These are phyloP conservation scores for Microtus oregoni DNA, from an alignment of 2,113 vertebrate genomes.

Conservation along the genomic window DNA sequence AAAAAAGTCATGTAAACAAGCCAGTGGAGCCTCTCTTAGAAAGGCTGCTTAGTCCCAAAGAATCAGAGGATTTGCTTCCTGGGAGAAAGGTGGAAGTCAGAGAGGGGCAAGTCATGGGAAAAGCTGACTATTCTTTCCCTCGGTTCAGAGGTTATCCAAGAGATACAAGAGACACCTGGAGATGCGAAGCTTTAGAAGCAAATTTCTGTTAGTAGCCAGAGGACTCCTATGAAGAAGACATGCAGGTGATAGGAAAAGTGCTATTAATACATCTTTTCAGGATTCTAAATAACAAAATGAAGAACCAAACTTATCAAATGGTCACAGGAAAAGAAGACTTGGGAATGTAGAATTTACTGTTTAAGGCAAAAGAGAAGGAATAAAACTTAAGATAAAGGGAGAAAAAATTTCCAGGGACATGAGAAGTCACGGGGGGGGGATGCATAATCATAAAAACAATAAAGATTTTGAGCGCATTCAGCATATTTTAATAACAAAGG, in stretches of 20 bases:
- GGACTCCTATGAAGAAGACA: neutral
- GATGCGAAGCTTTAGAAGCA: neutral
- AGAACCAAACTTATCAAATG: neutral
- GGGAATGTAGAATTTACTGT: neutral
- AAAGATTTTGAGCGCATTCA: neutral
- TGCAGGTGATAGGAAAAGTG: neutral
- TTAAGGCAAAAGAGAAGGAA: neutral
- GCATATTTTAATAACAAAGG: conserved; percentile 38
- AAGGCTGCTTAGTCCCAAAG: neutral
- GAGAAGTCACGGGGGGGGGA: neutral
- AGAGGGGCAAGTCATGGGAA: neutral
- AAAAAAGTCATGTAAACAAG: neutral
- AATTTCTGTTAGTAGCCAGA: neutral
- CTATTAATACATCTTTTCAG: neutral
- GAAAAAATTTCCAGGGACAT: neutral
- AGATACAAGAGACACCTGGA: neutral
- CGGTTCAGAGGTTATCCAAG: neutral
- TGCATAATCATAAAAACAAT: neutral
- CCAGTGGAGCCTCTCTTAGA: neutral
- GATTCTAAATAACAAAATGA: neutral
- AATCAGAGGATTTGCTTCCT: neutral
- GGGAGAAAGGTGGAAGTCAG: neutral
- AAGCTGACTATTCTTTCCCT: neutral
- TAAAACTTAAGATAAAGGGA: neutral
- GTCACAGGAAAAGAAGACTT: neutral